These are phyloP conservation scores for Axinella damicornis DNA, from an alignment of 37 sponge, comb jelly and placozoan genomes.

Conservation along the genomic window DNA sequence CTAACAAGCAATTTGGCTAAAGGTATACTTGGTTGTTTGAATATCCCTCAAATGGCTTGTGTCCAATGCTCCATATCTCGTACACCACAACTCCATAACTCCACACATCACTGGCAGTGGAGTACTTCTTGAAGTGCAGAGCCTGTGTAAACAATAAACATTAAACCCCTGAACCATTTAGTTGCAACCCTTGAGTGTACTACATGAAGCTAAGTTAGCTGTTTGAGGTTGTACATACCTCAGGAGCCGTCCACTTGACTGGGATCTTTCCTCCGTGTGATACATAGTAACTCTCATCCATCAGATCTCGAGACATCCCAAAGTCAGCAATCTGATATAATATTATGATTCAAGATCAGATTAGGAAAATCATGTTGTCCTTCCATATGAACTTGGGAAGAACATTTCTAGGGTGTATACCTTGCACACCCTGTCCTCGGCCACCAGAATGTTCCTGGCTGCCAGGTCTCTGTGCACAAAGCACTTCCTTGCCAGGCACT, in stretches of 20 bases:
- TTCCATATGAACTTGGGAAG: no score
- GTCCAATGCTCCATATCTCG: conserved; percentile 70
- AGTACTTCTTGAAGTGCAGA: conserved; percentile 51
- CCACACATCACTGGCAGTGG: conserved; percentile 63
- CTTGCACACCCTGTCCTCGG: conserved; percentile 40
- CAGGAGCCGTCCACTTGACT: conserved; percentile 55
- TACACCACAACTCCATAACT: conserved; percentile 52
- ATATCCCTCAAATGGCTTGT: conserved; percentile 61
- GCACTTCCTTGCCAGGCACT: conserved; percentile 51
- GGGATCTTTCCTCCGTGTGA: conserved; percentile 39
- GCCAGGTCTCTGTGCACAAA: conserved; percentile 73
- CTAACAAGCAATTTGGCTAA: no score
- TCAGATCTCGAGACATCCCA: conserved; percentile 54
- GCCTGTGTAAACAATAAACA: not conserved
- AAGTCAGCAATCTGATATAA: conserved; percentile 49
- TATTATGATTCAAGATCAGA: not conserved
- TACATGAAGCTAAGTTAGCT: no score
- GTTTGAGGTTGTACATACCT: not conserved
- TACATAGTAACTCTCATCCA: conserved; percentile 48
- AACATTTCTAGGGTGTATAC: no score
- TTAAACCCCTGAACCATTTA: not conserved
- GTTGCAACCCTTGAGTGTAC: no score
- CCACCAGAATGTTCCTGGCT: conserved; percentile 58
- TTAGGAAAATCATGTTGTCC: no score
- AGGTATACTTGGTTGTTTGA: conserved; percentile 8